Evolutionary conservation across 2,113 vertebrate genomes (phyloP), one percentile per base, ranked within the genome.

Genomic region (Zosterops hypoxanthus): DNA sequence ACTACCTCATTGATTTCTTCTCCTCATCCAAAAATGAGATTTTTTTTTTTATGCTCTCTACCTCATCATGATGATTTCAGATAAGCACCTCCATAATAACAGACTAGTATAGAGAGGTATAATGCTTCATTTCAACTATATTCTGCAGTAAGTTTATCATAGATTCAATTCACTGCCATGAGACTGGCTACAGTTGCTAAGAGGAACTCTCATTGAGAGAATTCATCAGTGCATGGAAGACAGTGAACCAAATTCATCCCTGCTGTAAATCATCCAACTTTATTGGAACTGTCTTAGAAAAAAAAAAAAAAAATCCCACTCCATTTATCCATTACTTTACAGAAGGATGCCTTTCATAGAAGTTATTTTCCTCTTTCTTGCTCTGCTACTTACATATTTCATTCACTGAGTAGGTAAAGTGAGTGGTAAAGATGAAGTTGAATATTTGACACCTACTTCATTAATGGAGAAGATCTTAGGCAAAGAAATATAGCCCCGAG

Each of bases 311-410:
- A 93, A 87, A 53, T 70, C 72, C 50, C 44, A 77, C 55, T 91
- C 60, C 93, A 82, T 94, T 95, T 94, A 91, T 57, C 68, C 39
- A 82, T 73, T 84, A 34, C 17, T 73, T 56, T 91, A 75, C 66
- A 92, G 83, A 92, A 92, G 73, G 90, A 88, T 60, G 71, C 79
- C 57, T 95, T 95, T 88, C 91, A 95, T 83, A 86, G 82, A 96
- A 93, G 60, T 63, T 91, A 94, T 97, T 97, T 97, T 96, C 95
- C 66, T 94, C 94, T 91, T 96, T 97, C 88, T 80, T 94, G 93
- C 92, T 96, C 88, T 84, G 20, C 17, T 92, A 64, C 90, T 86
- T 95, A 86, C 29, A 49, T 83, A 92, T 94, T 96, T 94, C 68
- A 83, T 22, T 42, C 22, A 18, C 50, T 80, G 41, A 79, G 57